Evolutionary conservation across 2,888 invertebrate genomes (phyloP).

Genomic region (Flexamia atlantica): DNA sequence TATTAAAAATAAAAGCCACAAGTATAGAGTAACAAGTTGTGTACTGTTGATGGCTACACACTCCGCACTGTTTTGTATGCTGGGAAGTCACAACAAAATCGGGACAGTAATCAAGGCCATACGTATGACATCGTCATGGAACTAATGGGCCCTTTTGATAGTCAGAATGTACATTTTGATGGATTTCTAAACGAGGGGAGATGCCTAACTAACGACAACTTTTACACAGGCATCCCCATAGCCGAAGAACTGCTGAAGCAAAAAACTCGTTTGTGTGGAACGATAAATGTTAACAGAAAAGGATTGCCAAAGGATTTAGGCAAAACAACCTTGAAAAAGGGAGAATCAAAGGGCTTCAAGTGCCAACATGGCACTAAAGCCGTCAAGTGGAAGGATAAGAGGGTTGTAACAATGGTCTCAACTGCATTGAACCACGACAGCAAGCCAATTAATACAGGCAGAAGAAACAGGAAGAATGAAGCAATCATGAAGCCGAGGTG

Average conservation of each 20-base stretch:
- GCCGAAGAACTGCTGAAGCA: neutral
- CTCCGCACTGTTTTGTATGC: neutral
- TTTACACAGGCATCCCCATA: constrained; percentile 2
- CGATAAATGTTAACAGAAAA: constrained; percentile 6
- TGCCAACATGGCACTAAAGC: constrained; percentile 38
- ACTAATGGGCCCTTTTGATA: neutral
- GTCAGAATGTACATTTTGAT: neutral
- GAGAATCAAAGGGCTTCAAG: neutral
- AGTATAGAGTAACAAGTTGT: neutral
- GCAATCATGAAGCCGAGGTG: constrained; percentile 36
- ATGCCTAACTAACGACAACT: neutral
- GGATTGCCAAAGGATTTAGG: neutral
- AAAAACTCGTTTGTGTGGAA: constrained; percentile 11
- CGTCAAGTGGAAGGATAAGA: constrained; percentile 19
- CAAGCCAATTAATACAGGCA: neutral
- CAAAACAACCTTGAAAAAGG: constrained; percentile 24
- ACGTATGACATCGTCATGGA: constrained; percentile 14
- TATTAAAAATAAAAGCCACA: neutral
- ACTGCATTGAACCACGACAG: neutral
- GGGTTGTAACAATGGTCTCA: neutral
- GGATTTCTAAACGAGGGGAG: constrained; percentile 3
- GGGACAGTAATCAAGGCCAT: neutral
- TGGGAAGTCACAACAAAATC: neutral
- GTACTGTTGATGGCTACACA: constrained; percentile 24
- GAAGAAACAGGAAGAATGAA: constrained; percentile 6